Conservation (phyloP, 2,797 vertebrate genomes). For the Gadopsis marmoratus region DNA sequence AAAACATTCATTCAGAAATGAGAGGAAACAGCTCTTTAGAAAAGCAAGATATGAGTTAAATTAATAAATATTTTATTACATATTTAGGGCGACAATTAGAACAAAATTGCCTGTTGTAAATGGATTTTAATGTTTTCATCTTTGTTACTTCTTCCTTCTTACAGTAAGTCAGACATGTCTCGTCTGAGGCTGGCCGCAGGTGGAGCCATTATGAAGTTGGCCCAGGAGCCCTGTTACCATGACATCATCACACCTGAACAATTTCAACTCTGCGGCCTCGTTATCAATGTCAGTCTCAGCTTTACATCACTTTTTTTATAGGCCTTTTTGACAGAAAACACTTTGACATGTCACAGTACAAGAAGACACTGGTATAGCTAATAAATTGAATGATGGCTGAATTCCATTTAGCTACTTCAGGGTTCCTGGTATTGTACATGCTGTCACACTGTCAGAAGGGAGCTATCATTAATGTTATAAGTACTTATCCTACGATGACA, state of each 20-base stretch:
- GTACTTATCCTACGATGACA: background rate
- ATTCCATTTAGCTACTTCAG: background rate
- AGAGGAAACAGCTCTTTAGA: background rate
- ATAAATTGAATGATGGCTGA: background rate
- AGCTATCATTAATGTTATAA: background rate
- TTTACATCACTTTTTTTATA: background rate
- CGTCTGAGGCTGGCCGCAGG: conserved; percentile 97
- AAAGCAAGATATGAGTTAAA: background rate
- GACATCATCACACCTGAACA: conserved; percentile 99
- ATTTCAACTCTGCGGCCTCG: conserved; percentile 98
- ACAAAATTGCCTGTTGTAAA: too few species aligned
- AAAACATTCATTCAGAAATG: background rate
- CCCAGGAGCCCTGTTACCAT: conserved; percentile 99
- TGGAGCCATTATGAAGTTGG: conserved; percentile 98
- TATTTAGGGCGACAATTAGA: background rate
- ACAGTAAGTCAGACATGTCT: conserved; percentile 99
- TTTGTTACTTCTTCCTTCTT: conserved; percentile 45
- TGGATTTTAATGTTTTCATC: background rate
- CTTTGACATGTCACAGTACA: background rate
- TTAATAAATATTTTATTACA: background rate
- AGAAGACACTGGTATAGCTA: background rate
- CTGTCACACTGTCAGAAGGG: background rate
- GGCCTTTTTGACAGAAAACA: background rate
- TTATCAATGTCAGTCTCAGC: conserved; percentile 93
- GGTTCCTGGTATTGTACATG: background rate